A percentile compares a stretch with the other conserved stretches of the same genome.
These are phyloP conservation scores for Molossus molossus DNA, from an alignment of 2,797 vertebrate species.

Conservation along the genomic window DNA sequence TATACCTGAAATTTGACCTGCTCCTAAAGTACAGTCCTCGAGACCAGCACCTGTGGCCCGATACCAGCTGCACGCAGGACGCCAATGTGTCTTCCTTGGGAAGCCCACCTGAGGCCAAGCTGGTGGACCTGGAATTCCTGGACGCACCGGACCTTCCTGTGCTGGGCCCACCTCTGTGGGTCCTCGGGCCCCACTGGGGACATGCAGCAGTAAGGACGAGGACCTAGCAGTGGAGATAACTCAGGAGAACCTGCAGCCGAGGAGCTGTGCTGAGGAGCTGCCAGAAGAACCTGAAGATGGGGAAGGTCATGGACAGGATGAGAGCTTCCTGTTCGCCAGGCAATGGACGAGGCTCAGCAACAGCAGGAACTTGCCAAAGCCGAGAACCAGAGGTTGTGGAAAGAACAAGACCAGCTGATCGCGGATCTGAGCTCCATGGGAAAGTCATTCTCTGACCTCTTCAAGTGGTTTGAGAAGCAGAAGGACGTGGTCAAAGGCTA, in stretches of 20 bases:
- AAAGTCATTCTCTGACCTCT: slow-evolving; percentile 95
- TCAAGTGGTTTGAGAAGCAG: slow-evolving; percentile 96
- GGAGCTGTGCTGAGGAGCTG: slow-evolving; percentile 89
- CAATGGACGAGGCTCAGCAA: slow-evolving; percentile 92
- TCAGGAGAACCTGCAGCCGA: slow-evolving; percentile 90
- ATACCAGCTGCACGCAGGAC: background rate
- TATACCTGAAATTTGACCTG: background rate
- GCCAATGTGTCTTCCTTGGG: background rate
- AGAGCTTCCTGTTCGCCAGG: slow-evolving; percentile 84
- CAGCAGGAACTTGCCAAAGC: slow-evolving; percentile 90
- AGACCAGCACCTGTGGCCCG: background rate
- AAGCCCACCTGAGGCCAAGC: slow-evolving; percentile 77
- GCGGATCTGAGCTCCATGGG: slow-evolving; percentile 94
- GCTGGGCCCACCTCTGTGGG: background rate
- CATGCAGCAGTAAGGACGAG: slow-evolving; percentile 94
- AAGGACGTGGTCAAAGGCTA: slow-evolving; percentile 95
- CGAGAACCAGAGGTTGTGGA: slow-evolving; percentile 89
- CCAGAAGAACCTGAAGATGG: slow-evolving; percentile 93
- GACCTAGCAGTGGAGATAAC: slow-evolving; percentile 91
- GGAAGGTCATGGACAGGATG: slow-evolving; percentile 87
- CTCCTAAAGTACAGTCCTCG: background rate
- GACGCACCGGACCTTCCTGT: slow-evolving; percentile 85
- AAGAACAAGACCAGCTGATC: slow-evolving; percentile 93
- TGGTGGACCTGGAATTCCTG: slow-evolving; percentile 90
- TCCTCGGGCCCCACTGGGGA: slow-evolving; percentile 92